These are phyloP conservation scores for Phataginus tricuspis DNA, from an alignment of 2,797 vertebrate species.

Conservation along the genomic window DNA sequence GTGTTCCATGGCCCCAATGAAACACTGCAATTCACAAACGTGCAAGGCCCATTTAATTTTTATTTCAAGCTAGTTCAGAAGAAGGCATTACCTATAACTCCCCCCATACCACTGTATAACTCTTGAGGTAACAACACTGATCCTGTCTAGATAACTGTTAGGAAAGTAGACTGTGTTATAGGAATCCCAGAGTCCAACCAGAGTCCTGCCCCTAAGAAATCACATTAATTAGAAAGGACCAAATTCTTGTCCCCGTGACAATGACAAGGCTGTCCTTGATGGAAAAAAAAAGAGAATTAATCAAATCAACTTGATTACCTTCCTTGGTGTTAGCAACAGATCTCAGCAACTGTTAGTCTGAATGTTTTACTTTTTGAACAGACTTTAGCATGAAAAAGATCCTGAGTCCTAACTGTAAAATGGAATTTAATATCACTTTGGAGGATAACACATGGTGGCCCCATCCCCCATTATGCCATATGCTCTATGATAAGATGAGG, in stretches of 20 bases:
- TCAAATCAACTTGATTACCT: slow-evolving; percentile 43
- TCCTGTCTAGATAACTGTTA: slow-evolving; percentile 57
- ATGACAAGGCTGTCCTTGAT: neutral
- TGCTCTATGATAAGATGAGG: neutral
- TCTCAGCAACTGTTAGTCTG: neutral
- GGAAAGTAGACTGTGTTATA: neutral
- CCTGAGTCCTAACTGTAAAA: neutral
- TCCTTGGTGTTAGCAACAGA: neutral
- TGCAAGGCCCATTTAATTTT: slow-evolving; percentile 74
- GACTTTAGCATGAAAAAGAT: neutral
- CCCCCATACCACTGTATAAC: slow-evolving; percentile 61
- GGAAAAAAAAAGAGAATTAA: slow-evolving; percentile 32
- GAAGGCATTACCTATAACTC: slow-evolving; percentile 72
- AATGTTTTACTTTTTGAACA: neutral
- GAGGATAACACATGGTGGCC: neutral
- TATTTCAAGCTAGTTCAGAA: slow-evolving; percentile 69
- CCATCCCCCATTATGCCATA: neutral
- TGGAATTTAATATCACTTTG: neutral
- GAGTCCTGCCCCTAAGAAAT: neutral
- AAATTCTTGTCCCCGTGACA: neutral
- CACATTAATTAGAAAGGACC: neutral
- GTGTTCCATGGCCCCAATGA: slow-evolving; percentile 74
- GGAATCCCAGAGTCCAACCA: neutral
- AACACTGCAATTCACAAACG: slow-evolving; percentile 68
- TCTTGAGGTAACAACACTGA: slow-evolving; percentile 60